Evolutionary conservation across 2,888 invertebrate genomes (phyloP), one percentile per base, ranked within the genome.

Genomic region (Spodoptera littoralis): DNA sequence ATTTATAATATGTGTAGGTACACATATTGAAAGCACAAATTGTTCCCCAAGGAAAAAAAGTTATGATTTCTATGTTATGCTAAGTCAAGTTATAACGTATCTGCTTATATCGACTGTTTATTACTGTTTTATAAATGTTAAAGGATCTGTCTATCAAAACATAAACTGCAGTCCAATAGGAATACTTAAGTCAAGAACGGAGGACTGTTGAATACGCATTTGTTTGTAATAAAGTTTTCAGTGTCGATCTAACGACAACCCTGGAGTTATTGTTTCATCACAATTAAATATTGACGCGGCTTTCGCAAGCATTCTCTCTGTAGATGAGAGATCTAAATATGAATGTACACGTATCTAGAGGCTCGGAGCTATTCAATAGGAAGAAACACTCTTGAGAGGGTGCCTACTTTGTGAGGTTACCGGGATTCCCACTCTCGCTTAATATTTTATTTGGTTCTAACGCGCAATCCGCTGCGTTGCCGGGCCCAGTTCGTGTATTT

Each of bases 391-490:
- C 76, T 55, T 58, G 81, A 73, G 76, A 74, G 54, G 66, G 71
- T 69, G 71, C 79, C 74, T 79, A 82, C 82, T 83, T 82, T 83
- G 85, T 83, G 84, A 77, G 84, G 87, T 87, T 83, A 81, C 85
- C 63, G 80, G 78, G 84, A 89, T 84, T 88, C 84, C 76, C 75
- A 74, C 74, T 82, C 77, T 70, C 77, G 66, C 83, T 90, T 87
- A 90, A 91, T 91, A 91, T 89, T 91, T 89, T 85, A 91, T 87
- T 86, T 84, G 77, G 70, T 82, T 86, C 78, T 89, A 86, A 88
- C 87, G 84, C 87, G 83, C 85, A 88, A 87, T 86, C 84, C 81
- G 77, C 79, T 77, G 72, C 79, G 81, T 70, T 64, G 47, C 63
- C 53, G 68, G 68, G 75, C 75, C 66, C 52, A 50, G 47, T 61